Conservation (phyloP, 2,797 vertebrate species). For the Betta splendens region DNA sequence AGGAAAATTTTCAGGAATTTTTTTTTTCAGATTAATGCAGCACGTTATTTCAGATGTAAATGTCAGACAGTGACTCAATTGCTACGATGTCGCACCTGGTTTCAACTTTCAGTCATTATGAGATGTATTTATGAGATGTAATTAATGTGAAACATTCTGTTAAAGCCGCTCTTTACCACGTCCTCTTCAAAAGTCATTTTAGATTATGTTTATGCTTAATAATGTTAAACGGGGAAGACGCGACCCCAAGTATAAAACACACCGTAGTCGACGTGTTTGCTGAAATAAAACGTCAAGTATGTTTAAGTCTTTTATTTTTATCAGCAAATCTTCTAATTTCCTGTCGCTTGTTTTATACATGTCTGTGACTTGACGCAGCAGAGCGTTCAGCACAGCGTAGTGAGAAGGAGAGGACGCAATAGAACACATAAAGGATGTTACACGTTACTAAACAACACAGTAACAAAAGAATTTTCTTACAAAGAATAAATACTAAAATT, state of each 20-base stretch:
- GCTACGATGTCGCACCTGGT: background rate
- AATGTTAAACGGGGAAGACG: no score
- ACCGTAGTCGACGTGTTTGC: no score
- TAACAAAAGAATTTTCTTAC: slow-evolving; percentile 75
- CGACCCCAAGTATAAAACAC: no score
- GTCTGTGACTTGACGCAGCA: slow-evolving; percentile 47
- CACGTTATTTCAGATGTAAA: slow-evolving; percentile 1
- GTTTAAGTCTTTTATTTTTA: slow-evolving; percentile 58
- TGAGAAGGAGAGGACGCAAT: slow-evolving; percentile 22
- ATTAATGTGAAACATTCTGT: background rate
- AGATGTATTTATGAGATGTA: background rate
- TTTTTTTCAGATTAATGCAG: background rate
- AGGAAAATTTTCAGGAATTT: no score
- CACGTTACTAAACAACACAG: slow-evolving; percentile 76
- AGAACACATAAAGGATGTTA: slow-evolving; percentile 61
- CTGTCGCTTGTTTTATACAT: slow-evolving; percentile 36
- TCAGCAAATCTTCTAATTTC: slow-evolving; percentile 38
- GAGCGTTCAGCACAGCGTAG: slow-evolving; percentile 28
- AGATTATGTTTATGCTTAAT: no score
- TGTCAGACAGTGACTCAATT: background rate
- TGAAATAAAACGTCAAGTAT: no score
- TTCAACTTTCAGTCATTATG: background rate
- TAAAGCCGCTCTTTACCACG: background rate
- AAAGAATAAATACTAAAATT: no score
- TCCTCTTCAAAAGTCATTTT: no score